Conservation (phyloP, 2,113 vertebrate species). For the Xenopus tropicalis region UCB_Xtro_10.0 CM004448.2:59550501-59551000, state of each 20-base stretch:
- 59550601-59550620: no score
- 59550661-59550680: no score
- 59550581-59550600: no score
- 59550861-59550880: constrained; percentile 4
- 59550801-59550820: constrained; percentile 3
- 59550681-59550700: not conserved
- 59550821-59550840: not conserved
- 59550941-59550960: constrained; percentile 6
- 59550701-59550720: not conserved
- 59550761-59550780: constrained; percentile 25
- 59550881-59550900: no score
- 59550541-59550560: no score
- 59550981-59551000: constrained; percentile 33
- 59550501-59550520: no score
- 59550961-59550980: constrained; percentile 30
- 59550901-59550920: constrained; percentile 10
- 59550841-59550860: constrained; percentile 11
- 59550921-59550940: constrained; percentile 20
- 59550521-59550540: no score
- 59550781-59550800: constrained; percentile 16
- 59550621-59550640: no score
- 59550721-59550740: not conserved
- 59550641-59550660: no score
- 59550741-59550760: constrained; percentile 7
- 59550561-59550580: no score